phyloP scores from a whole-genome alignment of 2,797 vertebrate genomes.

The Numenius phaeopus region DNA sequence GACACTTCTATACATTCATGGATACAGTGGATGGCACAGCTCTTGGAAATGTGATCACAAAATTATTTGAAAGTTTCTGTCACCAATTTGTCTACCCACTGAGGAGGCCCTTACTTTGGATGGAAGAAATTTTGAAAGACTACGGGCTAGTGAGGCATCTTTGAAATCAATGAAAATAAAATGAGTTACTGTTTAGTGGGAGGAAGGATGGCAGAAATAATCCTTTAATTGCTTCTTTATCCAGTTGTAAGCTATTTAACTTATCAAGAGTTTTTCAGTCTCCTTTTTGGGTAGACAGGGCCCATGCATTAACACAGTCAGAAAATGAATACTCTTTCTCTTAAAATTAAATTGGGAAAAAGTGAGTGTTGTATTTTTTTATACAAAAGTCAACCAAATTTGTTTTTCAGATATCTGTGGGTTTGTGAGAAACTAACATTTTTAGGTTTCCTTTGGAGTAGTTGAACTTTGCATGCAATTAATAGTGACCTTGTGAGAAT shows the following conservation, averaged over 20 bases:
- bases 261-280: neutral
- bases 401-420: neutral
- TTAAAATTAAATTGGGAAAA: neutral
- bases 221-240: neutral
- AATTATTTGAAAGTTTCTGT: slow-evolving; percentile 25
- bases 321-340: neutral
- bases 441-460: slow-evolving; percentile 44
- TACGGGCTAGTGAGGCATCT: neutral
- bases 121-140: neutral
- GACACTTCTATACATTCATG: neutral
- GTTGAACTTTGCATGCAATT: slow-evolving; percentile 56
- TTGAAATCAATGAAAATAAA: neutral
- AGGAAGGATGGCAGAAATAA: neutral
- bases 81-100: neutral
- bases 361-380: neutral
- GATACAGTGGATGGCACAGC: neutral
- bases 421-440: slow-evolving; percentile 13
- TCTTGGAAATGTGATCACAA: slow-evolving; percentile 9
- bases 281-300: neutral
- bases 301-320: neutral
- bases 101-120: neutral
- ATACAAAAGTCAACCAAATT: neutral
- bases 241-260: neutral
- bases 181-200: neutral
- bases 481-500: slow-evolving; percentile 49